Evolutionary conservation across 1,140 invertebrate species (phyloP), one percentile per base, ranked within the genome.

Genomic region (Gonioctena quinquepunctata): DNA sequence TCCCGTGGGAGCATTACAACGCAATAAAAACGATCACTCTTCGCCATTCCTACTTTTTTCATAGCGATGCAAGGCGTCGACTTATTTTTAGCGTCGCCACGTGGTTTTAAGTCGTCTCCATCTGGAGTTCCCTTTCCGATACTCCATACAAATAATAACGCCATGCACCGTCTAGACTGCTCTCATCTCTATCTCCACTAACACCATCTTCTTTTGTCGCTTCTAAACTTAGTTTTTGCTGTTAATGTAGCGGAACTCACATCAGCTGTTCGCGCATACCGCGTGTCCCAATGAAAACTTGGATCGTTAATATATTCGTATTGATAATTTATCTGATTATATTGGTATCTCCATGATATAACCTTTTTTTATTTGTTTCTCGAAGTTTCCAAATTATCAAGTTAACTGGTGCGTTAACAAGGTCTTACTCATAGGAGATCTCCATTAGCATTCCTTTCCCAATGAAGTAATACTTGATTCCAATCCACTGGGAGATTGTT

Each of bases 101-200:
- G 54, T 57, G 54, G 54, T 57, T 57, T 57, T 57, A 18, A 57
- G 54, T 57, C 22, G 54, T 21, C 13, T 57, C 54, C 54, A 57
- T 57, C 54, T 57, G 54, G 54, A 57, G 54, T 57, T 57, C 22
- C 54, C 54, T 57, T 57, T 57, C 22, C 54, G 54, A 57, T 57
- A 57, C 22, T 57, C 54, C 22, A 57, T 57, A 57, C 54, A 57
- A 57, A 19, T 57, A 57, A 21, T 57, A 57, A 23, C 54, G 54
- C 21, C 7, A 21, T 25, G 16, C 54, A 57, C 11, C n/a, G 54
- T 57, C 54, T 57, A 57, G 54, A 57, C 54, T 21, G 54, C 11
- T 57, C 21, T 25, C 54, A 25, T 57, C 54, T 57, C 22, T 57
- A 57, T 57, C 54, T 57, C 16, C 13, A 5, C 16, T 25, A 23